A percentile compares a stretch with the other conserved stretches of the same genome.
phyloP scores from a whole-genome alignment of 2,113 vertebrate species.

The Zapus hudsonius region DNA sequence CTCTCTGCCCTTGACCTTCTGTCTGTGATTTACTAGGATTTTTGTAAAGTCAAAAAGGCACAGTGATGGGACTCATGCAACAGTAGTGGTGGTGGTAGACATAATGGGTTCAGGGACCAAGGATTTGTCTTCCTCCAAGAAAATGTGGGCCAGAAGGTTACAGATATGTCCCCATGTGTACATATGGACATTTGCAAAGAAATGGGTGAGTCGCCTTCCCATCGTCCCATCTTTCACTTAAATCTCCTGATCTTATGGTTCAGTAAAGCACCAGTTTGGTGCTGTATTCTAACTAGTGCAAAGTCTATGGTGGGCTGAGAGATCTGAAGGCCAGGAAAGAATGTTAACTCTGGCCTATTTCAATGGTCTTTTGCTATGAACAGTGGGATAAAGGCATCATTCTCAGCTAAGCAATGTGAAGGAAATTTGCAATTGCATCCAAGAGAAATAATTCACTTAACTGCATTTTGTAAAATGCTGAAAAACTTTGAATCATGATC shows the following conservation, averaged over 20 bases:
- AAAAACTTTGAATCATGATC: neutral
- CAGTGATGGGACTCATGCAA: neutral
- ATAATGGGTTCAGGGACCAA: fast-evolving
- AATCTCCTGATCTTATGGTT: neutral
- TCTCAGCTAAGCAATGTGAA: neutral
- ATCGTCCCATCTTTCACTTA: neutral
- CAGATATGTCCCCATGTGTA: neutral
- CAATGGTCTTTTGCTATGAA: neutral
- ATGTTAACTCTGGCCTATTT: neutral
- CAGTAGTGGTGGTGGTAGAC: neutral
- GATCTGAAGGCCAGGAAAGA: neutral
- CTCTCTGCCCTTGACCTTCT: neutral
- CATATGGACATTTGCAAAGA: neutral
- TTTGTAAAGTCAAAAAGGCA: neutral
- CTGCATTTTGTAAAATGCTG: neutral
- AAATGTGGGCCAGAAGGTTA: neutral
- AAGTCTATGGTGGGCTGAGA: neutral
- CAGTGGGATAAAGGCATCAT: neutral
- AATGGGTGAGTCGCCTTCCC: neutral
- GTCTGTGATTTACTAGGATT: neutral
- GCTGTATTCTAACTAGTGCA: neutral
- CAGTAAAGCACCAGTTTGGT: neutral
- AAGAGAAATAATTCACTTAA: neutral
- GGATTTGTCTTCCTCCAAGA: neutral
- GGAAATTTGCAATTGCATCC: neutral